Evolutionary conservation across 2,113 vertebrate genomes (phyloP).

Genomic region (Hippolais icterina): DNA sequence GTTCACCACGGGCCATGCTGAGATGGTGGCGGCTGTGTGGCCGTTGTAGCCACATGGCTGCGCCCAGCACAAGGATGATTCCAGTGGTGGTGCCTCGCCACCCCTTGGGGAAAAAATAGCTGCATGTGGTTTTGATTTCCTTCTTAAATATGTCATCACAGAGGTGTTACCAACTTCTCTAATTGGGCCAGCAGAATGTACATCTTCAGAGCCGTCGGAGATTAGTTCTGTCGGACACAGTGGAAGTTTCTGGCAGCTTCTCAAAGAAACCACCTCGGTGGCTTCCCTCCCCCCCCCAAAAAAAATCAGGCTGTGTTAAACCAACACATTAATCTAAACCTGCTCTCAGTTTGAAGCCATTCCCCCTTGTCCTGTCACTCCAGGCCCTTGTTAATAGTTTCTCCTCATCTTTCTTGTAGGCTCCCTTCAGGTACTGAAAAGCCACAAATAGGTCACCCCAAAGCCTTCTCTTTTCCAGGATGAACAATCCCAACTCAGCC

Average conservation of each 20-base stretch:
- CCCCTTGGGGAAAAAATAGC: neutral
- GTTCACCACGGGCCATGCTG: accelerated
- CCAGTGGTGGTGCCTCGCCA: neutral
- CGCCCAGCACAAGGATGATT: neutral
- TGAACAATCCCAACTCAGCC: neutral
- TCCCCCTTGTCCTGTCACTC: neutral
- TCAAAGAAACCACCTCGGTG: no score
- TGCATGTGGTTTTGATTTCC: no score
- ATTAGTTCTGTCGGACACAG: no score
- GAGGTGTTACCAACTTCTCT: no score
- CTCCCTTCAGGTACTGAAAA: neutral
- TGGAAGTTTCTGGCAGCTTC: no score
- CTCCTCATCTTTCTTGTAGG: neutral
- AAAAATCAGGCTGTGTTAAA: no score
- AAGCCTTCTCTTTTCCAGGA: neutral
- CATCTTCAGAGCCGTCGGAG: no score
- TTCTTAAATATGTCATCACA: no score
- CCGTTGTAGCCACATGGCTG: neutral
- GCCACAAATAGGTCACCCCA: neutral
- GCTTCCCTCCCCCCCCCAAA: no score
- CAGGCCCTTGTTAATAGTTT: neutral
- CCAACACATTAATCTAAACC: no score
- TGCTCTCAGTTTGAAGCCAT: neutral
- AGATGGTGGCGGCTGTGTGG: neutral
- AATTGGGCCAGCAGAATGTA: no score